Base-by-base conservation (phyloP, 2,113 vertebrate species). In the Prionailurus viverrinus region DNA sequence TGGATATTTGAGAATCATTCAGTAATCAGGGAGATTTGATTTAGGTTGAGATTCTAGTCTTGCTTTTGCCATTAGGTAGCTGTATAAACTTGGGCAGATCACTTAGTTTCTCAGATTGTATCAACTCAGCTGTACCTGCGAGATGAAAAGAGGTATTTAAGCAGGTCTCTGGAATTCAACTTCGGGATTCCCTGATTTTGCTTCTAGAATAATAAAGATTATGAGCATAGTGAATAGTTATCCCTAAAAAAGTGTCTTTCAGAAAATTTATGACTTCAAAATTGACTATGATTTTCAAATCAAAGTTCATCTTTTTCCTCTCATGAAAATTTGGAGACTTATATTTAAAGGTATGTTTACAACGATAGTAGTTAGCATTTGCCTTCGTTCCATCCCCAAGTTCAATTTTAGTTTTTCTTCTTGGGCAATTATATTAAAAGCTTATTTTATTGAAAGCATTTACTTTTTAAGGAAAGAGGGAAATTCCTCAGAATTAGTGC, bases 391-490 rank as follows among this genome's bases (percentile, higher is more conserved):
- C 4, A 29, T 21, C 14, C 21, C 45, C 9, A 39, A 71, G n/a
- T 65, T 63, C 80, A 84, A 61, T 93, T 15, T 83, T 63, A 90
- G n/a, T 89, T 91, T 79, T 91, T 63, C 23, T 89, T 79, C 68
- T 83, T 69, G 82, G 15, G 23, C 39, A 96, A 92, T 89, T 92
- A 45, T 92, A 71, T 87, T 79, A 82, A 90, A 89, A 94, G 25
- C 33, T 96, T 92, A 51, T 80, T 74, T 94, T 93, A 66, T 8
- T 48, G 5, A 78, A 66, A 93, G 39, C 15, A 51, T 87, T 93
- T 95, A 78, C 23, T 74, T 91, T 78, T 88, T 86, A 68, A 83
- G 51, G 15, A 86, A 85, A 90, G 39, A 92, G 76, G 53, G 19
- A 93, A 93, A 87, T 41, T 63, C n/a, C 19, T 97, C 27, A 91